These are phyloP conservation scores for Amphipoea lucens DNA, from an alignment of 2,888 invertebrate species.

Conservation along the genomic window DNA sequence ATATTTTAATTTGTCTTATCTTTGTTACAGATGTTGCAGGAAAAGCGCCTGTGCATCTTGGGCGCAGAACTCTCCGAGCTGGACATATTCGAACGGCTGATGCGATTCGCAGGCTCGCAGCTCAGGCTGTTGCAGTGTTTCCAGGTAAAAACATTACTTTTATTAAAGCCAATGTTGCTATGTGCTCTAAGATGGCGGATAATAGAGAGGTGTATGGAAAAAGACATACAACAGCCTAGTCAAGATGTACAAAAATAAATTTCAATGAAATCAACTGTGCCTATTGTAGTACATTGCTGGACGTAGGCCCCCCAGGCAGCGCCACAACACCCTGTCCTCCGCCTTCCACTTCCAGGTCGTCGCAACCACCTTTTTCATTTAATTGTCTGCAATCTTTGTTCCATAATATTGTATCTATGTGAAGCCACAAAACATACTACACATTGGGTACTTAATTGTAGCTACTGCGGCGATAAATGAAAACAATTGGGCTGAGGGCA, in stretches of 20 bases:
- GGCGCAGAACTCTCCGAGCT: constrained; percentile 93
- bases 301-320: no score
- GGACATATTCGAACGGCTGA: constrained; percentile 92
- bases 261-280: no score
- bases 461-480: not conserved
- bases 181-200: not conserved
- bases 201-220: not conserved
- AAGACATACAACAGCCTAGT: not conserved
- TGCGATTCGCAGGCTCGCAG: constrained; percentile 92
- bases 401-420: not conserved
- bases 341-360: no score
- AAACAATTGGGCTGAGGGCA: not conserved
- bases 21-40: constrained; percentile 92
- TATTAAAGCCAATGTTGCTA: not conserved
- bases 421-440: not conserved
- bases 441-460: not conserved
- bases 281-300: no score
- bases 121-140: constrained; percentile 93
- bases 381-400: not conserved
- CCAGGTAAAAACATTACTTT: constrained; percentile 84
- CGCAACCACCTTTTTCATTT: not conserved
- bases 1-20: constrained; percentile 27
- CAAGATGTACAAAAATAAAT: not conserved
- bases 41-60: constrained; percentile 92
- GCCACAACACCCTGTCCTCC: no score